Base-by-base conservation (phyloP, 1,140 invertebrate species). In the Microplitis demolitor region DNA sequence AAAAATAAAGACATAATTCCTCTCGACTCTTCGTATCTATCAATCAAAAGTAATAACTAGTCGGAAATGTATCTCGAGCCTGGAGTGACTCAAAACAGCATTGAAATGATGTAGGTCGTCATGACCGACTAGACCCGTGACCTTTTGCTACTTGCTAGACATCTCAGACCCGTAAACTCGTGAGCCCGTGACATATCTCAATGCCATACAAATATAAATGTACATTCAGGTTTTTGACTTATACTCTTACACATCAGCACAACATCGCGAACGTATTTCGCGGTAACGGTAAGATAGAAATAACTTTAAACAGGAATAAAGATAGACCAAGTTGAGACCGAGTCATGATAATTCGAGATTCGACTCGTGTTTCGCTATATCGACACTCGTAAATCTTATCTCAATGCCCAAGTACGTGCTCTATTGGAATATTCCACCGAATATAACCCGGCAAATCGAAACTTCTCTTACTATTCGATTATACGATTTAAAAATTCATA, bases 351-450 rank as follows among this genome's bases (percentile, higher is more conserved):
- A 74, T 74, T 71, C 69, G 39, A 60, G 68, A 74, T 74, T 74
- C 73, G 73, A 71, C 73, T 74, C 73, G 69, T 74, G 73, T 66
- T 66, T 53, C 56, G 61, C 68, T 66, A 74, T 74, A 66, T 60
- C 54, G 69, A 71, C 73, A 66, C 68, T 74, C 69, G 63, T 74
- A 74, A 74, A 74, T 74, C 73, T 74, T 69, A 74, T 74, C 73
- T 74, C 73, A 13, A 66, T 67, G 62, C 68, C 45, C 35, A 68
- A 62, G 60, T 56, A 61, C 67, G 64, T 69, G 45, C 70, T 24
- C 50, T 8, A 50, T 66, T 24, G 13, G 31, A 53, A 53, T 67
- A 67, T 67, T 67, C 66, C 6, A 16, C 45, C 66, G 51, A 53
- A 67, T 67, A 67, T 34, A 45, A 45, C 39, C 39, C 33, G 31